phyloP scores from a whole-genome alignment of 2,888 invertebrate genomes.

The Cataglyphis cursor region DNA sequence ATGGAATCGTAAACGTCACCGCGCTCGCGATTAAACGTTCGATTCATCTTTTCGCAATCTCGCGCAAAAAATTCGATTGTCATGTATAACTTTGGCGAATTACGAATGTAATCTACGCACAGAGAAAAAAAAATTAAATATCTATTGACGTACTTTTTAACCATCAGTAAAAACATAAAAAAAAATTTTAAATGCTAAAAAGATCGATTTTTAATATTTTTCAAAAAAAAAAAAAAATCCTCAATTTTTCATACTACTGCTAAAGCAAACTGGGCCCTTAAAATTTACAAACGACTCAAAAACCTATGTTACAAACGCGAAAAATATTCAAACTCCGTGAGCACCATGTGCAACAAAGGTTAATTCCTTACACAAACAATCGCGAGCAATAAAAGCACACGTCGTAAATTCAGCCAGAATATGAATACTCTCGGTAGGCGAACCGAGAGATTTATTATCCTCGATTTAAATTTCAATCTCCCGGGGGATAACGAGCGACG shows the following conservation, averaged over 20 bases:
- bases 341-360: not conserved
- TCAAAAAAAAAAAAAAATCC: too few relatives aligned
- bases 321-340: not conserved
- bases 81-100: not conserved
- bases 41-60: not conserved
- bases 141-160: too few relatives aligned
- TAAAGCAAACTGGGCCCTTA: too few relatives aligned
- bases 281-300: not conserved
- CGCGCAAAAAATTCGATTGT: not conserved
- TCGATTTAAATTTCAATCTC: conserved; percentile 17
- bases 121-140: too few relatives aligned
- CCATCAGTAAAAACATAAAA: too few relatives aligned
- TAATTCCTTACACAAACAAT: conserved; percentile 14
- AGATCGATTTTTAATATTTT: too few relatives aligned
- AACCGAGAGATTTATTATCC: conserved; percentile 30
- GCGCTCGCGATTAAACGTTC: conserved; percentile 8
- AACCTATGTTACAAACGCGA: not conserved
- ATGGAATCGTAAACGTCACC: conserved; percentile 36
- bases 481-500: not conserved
- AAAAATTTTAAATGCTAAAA: too few relatives aligned
- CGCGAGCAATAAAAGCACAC: conserved; percentile 10
- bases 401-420: conserved; percentile 10
- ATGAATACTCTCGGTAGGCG: not conserved
- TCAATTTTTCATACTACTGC: too few relatives aligned
- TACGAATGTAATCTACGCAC: not conserved